These are phyloP conservation scores for Sebastes jordani DNA, from an alignment of 2,797 vertebrate species.

Conservation along the genomic window DNA sequence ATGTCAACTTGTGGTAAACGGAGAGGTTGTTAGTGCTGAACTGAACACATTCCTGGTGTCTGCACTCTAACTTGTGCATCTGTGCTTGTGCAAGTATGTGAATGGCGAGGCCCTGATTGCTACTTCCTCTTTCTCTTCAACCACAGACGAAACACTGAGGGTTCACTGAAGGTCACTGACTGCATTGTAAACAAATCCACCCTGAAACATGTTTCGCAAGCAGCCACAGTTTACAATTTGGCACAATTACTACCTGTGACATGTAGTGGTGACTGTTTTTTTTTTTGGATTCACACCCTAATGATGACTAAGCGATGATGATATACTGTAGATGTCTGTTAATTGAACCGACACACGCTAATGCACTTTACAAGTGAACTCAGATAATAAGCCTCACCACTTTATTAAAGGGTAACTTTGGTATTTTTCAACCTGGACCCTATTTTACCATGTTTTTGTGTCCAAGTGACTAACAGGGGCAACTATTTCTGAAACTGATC, in stretches of 20 bases:
- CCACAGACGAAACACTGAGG: constrained; percentile 47
- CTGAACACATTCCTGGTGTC: constrained; percentile 33
- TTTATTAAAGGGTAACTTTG: background rate
- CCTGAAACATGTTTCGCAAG: constrained; percentile 2
- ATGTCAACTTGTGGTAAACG: constrained; percentile 39
- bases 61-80: constrained; percentile 7
- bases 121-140: constrained; percentile 45
- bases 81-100: constrained; percentile 26
- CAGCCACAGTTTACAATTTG: background rate
- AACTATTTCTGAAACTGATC: too few relatives aligned
- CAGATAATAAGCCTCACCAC: background rate
- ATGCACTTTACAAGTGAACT: background rate
- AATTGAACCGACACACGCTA: background rate
- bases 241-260: background rate
- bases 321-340: background rate
- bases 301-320: background rate
- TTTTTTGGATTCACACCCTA: background rate
- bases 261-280: background rate
- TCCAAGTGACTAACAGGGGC: too few relatives aligned
- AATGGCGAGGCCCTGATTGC: constrained; percentile 48
- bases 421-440: too few relatives aligned
- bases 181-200: constrained; percentile 24
- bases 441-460: too few relatives aligned
- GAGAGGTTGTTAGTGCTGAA: constrained; percentile 37
- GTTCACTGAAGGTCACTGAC: constrained; percentile 30